Evolutionary conservation across 1,140 invertebrate genomes (phyloP).

Genomic region (Bombus waltoni): DNA sequence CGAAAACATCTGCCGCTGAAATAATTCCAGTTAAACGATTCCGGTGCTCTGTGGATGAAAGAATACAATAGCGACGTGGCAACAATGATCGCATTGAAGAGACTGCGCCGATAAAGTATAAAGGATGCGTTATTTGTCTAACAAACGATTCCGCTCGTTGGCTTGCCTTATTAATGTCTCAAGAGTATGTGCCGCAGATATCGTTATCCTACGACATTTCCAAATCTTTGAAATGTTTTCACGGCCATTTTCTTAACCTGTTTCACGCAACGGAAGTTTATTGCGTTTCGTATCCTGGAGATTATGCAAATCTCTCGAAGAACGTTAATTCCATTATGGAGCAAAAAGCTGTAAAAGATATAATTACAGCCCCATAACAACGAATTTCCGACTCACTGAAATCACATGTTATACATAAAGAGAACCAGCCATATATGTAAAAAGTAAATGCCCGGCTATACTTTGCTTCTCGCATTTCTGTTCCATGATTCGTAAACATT

Average conservation of each 20-base stretch:
- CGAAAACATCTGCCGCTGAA: neutral
- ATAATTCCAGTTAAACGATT: constrained; percentile 23
- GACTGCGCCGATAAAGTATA: constrained; percentile 14
- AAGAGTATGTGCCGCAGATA: too few species aligned
- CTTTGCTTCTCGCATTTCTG: neutral
- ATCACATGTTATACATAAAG: neutral
- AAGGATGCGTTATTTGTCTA: constrained; percentile 27
- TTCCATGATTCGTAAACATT: neutral
- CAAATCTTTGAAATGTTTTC: too few species aligned
- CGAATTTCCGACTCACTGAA: neutral
- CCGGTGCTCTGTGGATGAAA: neutral
- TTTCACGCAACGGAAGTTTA: too few species aligned
- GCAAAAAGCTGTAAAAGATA: neutral
- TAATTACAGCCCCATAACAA: too few species aligned
- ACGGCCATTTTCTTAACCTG: too few species aligned
- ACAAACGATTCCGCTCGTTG: constrained; percentile 11
- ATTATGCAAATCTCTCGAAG: too few species aligned
- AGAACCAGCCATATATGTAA: too few species aligned
- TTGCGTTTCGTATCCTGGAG: too few species aligned
- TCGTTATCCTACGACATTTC: too few species aligned
- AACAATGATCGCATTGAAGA: constrained; percentile 40
- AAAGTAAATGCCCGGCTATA: neutral
- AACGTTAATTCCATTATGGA: too few species aligned
- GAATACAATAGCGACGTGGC: constrained; percentile 19
- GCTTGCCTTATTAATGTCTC: neutral